Base-by-base conservation (phyloP, 2,797 vertebrate genomes). In the Leptodactylus fallax region DNA sequence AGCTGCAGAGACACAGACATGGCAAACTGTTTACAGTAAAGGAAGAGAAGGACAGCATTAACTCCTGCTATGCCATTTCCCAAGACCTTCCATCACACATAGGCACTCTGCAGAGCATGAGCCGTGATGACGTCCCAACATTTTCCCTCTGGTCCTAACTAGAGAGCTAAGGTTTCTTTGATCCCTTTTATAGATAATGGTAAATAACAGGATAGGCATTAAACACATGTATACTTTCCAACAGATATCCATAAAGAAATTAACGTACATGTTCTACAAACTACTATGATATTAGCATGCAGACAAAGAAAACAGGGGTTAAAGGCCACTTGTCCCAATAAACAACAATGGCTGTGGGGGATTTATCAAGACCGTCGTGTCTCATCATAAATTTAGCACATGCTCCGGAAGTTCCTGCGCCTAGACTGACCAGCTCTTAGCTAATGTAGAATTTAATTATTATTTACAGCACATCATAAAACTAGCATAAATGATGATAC, bases 11-110 rank as follows among this genome's bases (percentile, higher is more conserved):
- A 10, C 79, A 61, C 71, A 76, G 55, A 81, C 49, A 85, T 85
- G 55, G 69, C 27, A 67, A 80, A 79, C 19, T 81, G 79, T 87
- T 87, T 82, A 87, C 67, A 81, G 67, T 47, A 60, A 67, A 81
- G 36, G 72, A 85, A 25, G n/a, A 55, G 79, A 61, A 25, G 81
- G 56, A 55, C 58, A 16, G 60, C 19, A 55, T 82, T 82, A 82
- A 82, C 79, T 53, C 17, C 49, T 77, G 23, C 9, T 21, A 51
- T 77, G 53, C 49, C 49, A 77, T 13, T 23, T 23, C 12, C 19
- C 16, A 71, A 45, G 61, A 17, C 69, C 47, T 47, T 69, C 4
- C 27, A 2, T 36, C 67, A 36, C 4, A 69, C 25, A 14, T 4
- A 7, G 23, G 21, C 6, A 55, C 4, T n/a, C 49, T 23, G 53